Base-by-base conservation (phyloP, 2,113 vertebrate genomes). In the Synodontis membranacea region DNA sequence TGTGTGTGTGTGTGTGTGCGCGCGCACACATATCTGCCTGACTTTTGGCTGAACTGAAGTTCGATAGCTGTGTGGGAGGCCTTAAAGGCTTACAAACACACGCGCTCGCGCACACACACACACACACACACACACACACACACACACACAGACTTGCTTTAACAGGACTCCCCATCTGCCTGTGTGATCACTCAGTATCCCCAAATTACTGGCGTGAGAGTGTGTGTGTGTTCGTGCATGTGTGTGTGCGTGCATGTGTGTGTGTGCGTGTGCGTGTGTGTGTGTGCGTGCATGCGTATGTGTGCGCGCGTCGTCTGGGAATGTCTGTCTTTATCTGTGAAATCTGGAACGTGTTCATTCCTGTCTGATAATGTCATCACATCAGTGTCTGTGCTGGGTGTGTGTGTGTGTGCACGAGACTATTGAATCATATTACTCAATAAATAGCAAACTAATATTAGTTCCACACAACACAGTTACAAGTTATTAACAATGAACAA, bases 301-400 rank as follows among this genome's bases (percentile, higher is more conserved):
- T 80, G 48, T 39, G 54, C 75, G 64, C 72, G 56, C 79, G 42
- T 70, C 39, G 89, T 89, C 88, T 91, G 87, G 89, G 90, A 91
- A 92, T 91, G 88, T 90, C 81, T 90, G 64, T 58, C 83, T 88
- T 87, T 89, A 90, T 90, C 90, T 84, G 75, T 85, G 74, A 90
- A 88, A 91, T 91, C 89, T 91, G 82, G 85, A 89, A 58, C 91
- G 52, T 91, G 90, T 91, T 88, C 86, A 89, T 86, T 91, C 90
- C 72, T 91, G 90, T 88, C 90, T 89, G 76, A 76, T 50, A 87
- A 28, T 90, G 90, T 88, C 89, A 90, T 91, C 86, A 87, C 88
- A 88, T 91, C 86, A 88, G 72, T 83, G 70, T 82, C 19, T 79
- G 44, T n/a, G n/a, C n/a, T n/a, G n/a, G n/a, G 52, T 58, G 84